Percentiles rank a stretch among this genome's conserved stretches.
Evolutionary conservation across 2,888 invertebrate species (phyloP).

Genomic region (Drosophila subsilvestris): DNA sequence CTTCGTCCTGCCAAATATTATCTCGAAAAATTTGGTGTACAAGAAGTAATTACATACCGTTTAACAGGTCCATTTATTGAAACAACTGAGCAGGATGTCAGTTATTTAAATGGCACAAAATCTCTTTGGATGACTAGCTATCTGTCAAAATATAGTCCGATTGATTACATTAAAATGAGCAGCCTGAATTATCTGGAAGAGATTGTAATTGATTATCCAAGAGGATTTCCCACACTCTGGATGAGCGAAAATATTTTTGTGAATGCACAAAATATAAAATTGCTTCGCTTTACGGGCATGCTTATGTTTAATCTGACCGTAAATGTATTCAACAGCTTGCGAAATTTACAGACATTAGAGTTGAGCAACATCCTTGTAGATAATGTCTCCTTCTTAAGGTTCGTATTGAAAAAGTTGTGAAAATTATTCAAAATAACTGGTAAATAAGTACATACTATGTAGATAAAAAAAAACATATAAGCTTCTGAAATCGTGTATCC

Average conservation of each 20-base stretch:
- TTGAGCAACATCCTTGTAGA: not conserved
- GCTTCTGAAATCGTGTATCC: too few species aligned
- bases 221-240: not conserved
- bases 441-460: too few species aligned
- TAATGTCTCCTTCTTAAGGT: not conserved
- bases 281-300: fast-evolving
- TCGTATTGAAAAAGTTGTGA: not conserved
- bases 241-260: not conserved
- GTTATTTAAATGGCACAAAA: not conserved
- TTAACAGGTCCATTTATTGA: fast-evolving
- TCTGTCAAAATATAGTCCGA: too few species aligned
- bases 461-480: too few species aligned
- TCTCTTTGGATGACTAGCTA: too few species aligned
- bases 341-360: fast-evolving
- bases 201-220: not conserved
- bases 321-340: not conserved
- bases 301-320: not conserved
- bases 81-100: fast-evolving
- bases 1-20: not conserved
- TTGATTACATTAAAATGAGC: not conserved
- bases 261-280: not conserved
- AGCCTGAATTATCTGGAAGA: not conserved
- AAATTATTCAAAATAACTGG: not conserved
- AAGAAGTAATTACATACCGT: fast-evolving
- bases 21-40: not conserved